Evolutionary conservation across 2,797 vertebrate genomes (phyloP), one percentile per base, ranked within the genome.

Genomic region (Anisognathus igniventris): DNA sequence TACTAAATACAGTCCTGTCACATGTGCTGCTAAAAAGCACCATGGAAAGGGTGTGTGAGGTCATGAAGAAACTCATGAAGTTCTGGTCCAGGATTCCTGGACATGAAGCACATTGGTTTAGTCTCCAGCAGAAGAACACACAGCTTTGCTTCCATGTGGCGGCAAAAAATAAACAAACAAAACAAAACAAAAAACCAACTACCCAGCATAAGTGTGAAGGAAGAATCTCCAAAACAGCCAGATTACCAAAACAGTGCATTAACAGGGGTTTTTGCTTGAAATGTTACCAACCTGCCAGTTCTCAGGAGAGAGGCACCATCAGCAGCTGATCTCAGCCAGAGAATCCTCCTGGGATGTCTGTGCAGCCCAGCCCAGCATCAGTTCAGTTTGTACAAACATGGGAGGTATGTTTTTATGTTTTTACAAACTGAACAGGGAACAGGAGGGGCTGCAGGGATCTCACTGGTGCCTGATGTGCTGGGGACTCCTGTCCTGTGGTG

Each of bases 341-440:
- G 31, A 74, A 53, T 67, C 35, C 45, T 87, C 28, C 20, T 27
- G 48, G 70, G 57, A 28, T 8, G 31, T 39, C 33, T 9, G 37
- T 23, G 22, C 57, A 54, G 14, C 56, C 45, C 31, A 73, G 16
- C 18, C 37, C 27, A 74, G 16, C 22, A n/a, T 3, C 1, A 27
- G 17, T 28, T 64, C 77, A 6, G 25, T 56, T 53, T 20, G 31
- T 73, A 51, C 87, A 91, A 82, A 31, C 33, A 48, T 2, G 8
- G 76, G 66, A 76, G 60, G 4, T 4, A 2, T 25, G 16, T 47
- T 68, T 61, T 45, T 5, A 3, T 30, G 16, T 45, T 68, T 53
- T 45, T 5, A 39, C 53, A 39, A 33, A 30, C 9, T 45, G 28
- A 8, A 2, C 0, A 0, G 48, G 40, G 28, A 64, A 10, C 24